Base-by-base conservation (phyloP, 2,797 vertebrate genomes). In the Gadopsis bispinosus region DNA sequence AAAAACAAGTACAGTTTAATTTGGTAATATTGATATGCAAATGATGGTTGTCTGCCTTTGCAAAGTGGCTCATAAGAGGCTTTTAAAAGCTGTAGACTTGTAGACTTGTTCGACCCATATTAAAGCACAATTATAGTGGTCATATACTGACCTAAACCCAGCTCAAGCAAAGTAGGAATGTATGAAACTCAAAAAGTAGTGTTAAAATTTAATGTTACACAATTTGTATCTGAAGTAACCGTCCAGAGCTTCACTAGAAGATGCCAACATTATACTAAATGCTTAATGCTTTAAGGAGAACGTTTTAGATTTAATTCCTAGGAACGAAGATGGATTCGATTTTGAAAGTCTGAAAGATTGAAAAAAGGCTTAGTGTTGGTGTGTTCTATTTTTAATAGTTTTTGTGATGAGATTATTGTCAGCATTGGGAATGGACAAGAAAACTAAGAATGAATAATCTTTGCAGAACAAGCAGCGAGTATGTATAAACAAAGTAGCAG, bases 41-140 rank as follows among this genome's bases (percentile, higher is more conserved):
- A 80, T 66, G 9, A 16, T 12, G 17, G 9, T 19, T 20, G 37
- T 67, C 66, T 43, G 14, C 13, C 19, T 69, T 75, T 51, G 47
- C 10, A 55, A 75, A 66, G 48, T 35, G 48, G 31, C 7, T 67
- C 12, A 39, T 26, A 56, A 41, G 37, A 39, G 43, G 9, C 51
- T 35, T 83, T 73, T 67, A 55, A 83, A 71, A 80, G 47, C 20
- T 73, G 47, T 20, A 55, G 67, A 68, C 4, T 51, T 63, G 19
- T 26, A 26, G 26, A 73, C 41, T 56, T 47, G 35, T 26, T 73
- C 1, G 19, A 65, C 37, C 7, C 12, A 63, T n/a, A 45, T 48
- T 54, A 72, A 77, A 65, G 50, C 43, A 75, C n/a, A 74, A 61
- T 70, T 12, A 45, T n/a, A 68, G 22, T 22, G 5, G 5, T 41